These are phyloP conservation scores for Trachops cirrhosus DNA, from an alignment of 2,797 vertebrate species.

Conservation along the genomic window DNA sequence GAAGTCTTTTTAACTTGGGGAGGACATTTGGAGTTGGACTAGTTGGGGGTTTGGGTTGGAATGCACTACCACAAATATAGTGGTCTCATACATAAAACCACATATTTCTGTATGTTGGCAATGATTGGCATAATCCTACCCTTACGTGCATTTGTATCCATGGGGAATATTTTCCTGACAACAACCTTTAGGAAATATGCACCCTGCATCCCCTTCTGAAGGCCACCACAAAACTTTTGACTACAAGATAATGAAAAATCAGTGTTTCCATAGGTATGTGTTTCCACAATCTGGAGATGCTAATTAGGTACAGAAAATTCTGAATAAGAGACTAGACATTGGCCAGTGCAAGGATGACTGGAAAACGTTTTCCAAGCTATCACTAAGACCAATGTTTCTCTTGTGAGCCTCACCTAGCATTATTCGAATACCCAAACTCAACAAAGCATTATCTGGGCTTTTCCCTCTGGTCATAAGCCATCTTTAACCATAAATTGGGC, in stretches of 20 bases:
- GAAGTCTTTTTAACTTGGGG: too few relatives aligned
- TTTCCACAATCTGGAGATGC: not conserved
- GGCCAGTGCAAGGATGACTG: not conserved
- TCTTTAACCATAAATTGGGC: not conserved
- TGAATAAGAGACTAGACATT: not conserved
- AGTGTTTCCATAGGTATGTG: not conserved
- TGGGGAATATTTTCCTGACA: not conserved
- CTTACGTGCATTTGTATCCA: not conserved
- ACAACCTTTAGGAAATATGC: not conserved
- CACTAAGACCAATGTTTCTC: not conserved
- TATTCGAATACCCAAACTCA: not conserved
- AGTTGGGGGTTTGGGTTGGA: not conserved
- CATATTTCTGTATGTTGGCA: not conserved
- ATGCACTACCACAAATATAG: not conserved
- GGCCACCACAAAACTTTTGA: slow-evolving; percentile 1
- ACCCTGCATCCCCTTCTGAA: slow-evolving; percentile 46
- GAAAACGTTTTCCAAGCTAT: not conserved
- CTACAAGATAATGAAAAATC: slow-evolving; percentile 56
- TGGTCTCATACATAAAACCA: not conserved
- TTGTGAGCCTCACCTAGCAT: not conserved
- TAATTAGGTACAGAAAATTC: not conserved
- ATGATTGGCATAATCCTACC: not conserved
- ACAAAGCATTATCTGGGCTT: not conserved
- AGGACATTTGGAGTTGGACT: not conserved
- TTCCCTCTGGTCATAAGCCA: not conserved